Evolutionary conservation across 2,113 vertebrate species (phyloP), one percentile per base, ranked within the genome.

Genomic region (Dasyprocta punctata): DNA sequence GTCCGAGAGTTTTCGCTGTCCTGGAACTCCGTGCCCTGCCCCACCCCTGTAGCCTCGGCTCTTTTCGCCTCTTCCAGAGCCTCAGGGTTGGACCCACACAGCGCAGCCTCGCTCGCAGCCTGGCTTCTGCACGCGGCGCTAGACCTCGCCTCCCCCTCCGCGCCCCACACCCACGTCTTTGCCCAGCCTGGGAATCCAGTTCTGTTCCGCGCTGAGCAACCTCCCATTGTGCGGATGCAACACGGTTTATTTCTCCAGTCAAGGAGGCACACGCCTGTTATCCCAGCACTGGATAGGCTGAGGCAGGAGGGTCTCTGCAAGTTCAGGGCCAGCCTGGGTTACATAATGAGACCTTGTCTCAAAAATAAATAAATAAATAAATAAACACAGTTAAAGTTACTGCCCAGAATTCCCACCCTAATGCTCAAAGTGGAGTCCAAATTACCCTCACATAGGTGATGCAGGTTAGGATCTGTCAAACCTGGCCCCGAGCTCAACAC

Each of bases 381-480:
- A 67, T 36, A 17, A 1, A 67, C 12, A 38, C 10, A 44, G 38
- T 49, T 90, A 92, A 87, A 95, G 89, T 2, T 44, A 47, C 36
- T 92, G 94, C 60, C 80, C 47, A 92, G 84, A 81, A 95, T 94
- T 69, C 47, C 19, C 84, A 85, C 38, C 56, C 65, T 58, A 85
- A 69, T 5, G 1, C 65, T 88, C 80, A 73, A 86, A 58, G 49
- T 38, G n/a, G 19, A 89, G 44, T 73, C 54, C 26, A 84, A 94
- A 83, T 86, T 90, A 71, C 60, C 69, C 49, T 61, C 49, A 81
- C 20, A 26, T 52, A 60, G 67, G 73, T 24, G 3, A 14, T 13
- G 41, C 47, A 19, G 67, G 67, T 19, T 16, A 17, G 36, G n/a
- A n/a, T 8, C 67, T 7, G 36, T 7, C 11, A 30, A 14, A 30